These are phyloP conservation scores for Hemitrygon akajei DNA, from an alignment of 2,797 vertebrate genomes.

Conservation along the genomic window DNA sequence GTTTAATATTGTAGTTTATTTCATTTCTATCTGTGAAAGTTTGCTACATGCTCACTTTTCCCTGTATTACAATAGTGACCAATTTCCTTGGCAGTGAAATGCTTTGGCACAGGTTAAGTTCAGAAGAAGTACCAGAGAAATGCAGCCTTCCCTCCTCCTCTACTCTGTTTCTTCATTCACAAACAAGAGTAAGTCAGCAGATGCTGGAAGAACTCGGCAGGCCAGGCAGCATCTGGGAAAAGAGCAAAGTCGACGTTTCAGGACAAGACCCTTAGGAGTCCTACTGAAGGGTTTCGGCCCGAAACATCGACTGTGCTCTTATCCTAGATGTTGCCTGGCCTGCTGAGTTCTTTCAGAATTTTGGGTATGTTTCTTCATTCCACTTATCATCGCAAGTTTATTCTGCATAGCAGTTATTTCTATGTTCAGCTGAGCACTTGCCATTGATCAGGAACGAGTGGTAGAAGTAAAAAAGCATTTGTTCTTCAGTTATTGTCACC, in stretches of 20 bases:
- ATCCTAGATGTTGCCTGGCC: no score
- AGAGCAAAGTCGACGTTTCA: no score
- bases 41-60: not conserved
- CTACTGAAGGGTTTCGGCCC: no score
- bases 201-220: no score
- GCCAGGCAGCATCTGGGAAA: no score
- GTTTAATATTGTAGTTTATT: not conserved
- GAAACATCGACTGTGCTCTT: no score
- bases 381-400: not conserved
- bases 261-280: no score
- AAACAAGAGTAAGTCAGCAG: no score
- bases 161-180: not conserved
- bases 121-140: not conserved
- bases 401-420: not conserved
- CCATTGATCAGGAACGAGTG: not conserved
- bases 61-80: not conserved
- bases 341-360: no score
- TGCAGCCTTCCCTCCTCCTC: not conserved
- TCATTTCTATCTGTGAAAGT: not conserved
- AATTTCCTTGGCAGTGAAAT: not conserved
- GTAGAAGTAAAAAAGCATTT: not conserved
- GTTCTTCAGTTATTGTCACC: not conserved
- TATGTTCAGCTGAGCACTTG: no score
- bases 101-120: not conserved
- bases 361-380: not conserved